Percentiles rank a stretch among this genome's conserved stretches.
Conservation (phyloP, 2,113 vertebrate species). For the Hystrix cristata region DNA sequence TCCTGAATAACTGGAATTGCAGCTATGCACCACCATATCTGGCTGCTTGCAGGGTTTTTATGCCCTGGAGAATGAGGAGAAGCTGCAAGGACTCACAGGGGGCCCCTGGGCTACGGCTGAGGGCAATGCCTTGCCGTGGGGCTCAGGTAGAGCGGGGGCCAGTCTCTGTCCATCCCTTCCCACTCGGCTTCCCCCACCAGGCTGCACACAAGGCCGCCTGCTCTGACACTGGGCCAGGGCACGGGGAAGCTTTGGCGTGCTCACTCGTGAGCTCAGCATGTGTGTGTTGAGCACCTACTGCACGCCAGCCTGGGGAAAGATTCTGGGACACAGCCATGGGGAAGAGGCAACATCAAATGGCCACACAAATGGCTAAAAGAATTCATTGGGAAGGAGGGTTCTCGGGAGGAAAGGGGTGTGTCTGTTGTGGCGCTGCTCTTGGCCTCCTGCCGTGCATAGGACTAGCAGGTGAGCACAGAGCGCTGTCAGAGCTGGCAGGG, state of each 20-base stretch:
- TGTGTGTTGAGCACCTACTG: neutral
- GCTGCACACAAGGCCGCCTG: neutral
- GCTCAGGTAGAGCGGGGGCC: neutral
- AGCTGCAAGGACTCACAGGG: no score
- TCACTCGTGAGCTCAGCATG: neutral
- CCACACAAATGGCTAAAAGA: neutral
- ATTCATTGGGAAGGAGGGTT: no score
- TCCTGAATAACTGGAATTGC: no score
- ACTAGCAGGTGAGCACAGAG: rapidly evolving
- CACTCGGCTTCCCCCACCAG: neutral
- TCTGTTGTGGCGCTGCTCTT: rapidly evolving
- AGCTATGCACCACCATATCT: no score
- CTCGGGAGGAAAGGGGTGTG: neutral
- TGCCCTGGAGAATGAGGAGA: neutral
- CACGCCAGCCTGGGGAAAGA: neutral
- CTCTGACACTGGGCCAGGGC: neutral
- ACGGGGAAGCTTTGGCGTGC: neutral
- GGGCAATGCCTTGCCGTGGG: neutral
- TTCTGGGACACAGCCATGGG: neutral
- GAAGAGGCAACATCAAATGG: neutral
- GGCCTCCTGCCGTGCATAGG: no score
- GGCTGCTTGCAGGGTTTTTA: neutral
- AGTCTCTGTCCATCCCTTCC: neutral
- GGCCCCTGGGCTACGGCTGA: neutral
- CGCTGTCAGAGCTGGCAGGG: rapidly evolving